A percentile compares a stretch with the other conserved stretches of the same genome.
These are phyloP conservation scores for Bucorvus abyssinicus DNA, from an alignment of 2,797 vertebrate species.

Conservation along the genomic window DNA sequence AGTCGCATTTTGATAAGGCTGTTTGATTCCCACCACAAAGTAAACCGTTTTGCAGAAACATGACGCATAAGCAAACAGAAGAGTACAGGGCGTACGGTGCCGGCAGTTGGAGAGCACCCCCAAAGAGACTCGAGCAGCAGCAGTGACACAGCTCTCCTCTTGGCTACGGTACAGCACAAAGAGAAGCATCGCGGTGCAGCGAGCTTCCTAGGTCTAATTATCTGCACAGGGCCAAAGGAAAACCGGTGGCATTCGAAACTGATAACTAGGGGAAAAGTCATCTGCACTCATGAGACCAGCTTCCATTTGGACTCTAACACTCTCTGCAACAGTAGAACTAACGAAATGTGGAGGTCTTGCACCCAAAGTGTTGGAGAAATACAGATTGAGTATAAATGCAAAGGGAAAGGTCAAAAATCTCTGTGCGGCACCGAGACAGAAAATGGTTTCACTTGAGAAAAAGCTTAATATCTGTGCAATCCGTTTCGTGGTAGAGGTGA, in stretches of 20 bases:
- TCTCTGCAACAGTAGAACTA: not conserved
- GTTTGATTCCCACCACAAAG: not conserved
- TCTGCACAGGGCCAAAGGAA: not conserved
- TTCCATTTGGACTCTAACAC: not conserved
- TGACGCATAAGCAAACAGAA: constrained; percentile 23
- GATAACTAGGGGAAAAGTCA: not conserved
- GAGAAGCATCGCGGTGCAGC: not conserved
- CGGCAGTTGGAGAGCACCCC: constrained; percentile 14
- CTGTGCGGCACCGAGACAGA: not conserved
- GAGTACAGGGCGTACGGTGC: constrained; percentile 9
- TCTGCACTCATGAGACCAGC: not conserved
- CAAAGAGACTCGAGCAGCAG: not conserved
- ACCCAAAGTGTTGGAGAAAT: not conserved
- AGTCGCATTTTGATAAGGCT: constrained; percentile 6
- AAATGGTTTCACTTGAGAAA: not conserved
- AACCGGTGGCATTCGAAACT: not conserved
- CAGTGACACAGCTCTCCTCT: constrained; percentile 20
- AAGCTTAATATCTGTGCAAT: not conserved
- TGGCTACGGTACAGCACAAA: not conserved
- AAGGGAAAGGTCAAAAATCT: not conserved
- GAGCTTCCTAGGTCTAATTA: constrained; percentile 1
- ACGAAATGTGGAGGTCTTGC: not conserved
- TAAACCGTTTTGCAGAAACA: not conserved
- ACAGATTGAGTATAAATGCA: not conserved
- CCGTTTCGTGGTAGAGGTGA: not conserved